These are phyloP conservation scores for Cyclargus thomasi DNA, from an alignment of 1,140 invertebrate genomes.

Conservation along the genomic window DNA sequence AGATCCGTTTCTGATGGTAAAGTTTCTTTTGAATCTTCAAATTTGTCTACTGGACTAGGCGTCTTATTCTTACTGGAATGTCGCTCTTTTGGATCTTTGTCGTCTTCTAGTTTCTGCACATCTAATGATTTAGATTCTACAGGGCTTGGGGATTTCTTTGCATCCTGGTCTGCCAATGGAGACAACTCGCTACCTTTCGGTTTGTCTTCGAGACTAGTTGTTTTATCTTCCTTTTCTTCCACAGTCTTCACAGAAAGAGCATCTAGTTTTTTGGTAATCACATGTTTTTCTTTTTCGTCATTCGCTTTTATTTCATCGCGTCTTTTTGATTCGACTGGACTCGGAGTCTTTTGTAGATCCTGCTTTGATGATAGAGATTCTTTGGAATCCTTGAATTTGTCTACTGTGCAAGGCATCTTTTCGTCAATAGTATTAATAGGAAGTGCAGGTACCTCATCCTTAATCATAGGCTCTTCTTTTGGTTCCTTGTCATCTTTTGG, in stretches of 20 bases:
- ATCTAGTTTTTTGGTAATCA: background rate
- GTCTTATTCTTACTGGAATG: background rate
- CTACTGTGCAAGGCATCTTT: background rate
- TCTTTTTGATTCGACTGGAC: background rate
- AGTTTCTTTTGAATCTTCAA: background rate
- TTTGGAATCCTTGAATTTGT: background rate
- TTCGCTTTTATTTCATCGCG: background rate
- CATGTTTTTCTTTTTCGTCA: background rate
- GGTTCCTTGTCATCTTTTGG: background rate
- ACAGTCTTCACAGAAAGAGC: background rate
- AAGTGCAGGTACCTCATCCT: background rate
- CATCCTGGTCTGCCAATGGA: background rate
- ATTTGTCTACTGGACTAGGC: background rate
- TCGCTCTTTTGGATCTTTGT: slow-evolving; percentile 2
- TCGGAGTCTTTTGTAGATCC: background rate
- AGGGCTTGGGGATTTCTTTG: background rate
- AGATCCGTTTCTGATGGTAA: background rate
- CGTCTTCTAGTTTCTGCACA: background rate
- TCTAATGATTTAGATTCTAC: background rate
- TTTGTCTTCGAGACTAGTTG: background rate
- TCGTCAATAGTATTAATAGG: background rate
- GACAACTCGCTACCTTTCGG: background rate
- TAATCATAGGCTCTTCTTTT: background rate
- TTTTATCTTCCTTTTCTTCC: slow-evolving; percentile 3
- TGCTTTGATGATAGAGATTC: background rate